Percentiles rank a stretch among this genome's conserved stretches.
phyloP scores from a whole-genome alignment of 2,113 vertebrate genomes.

The Heterotilapia buettikoferi region DNA sequence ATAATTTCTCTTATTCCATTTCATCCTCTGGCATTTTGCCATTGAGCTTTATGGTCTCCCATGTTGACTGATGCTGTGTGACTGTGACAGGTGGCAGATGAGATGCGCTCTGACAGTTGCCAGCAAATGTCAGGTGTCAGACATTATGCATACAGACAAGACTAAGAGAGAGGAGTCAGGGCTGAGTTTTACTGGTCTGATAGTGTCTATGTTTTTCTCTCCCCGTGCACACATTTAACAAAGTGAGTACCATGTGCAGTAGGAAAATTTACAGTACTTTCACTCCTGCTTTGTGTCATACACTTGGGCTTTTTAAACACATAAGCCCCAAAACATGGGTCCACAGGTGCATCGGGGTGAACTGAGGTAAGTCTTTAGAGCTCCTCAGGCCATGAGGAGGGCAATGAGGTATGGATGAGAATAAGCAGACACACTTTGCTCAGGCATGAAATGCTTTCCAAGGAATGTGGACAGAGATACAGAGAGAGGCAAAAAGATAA shows the following conservation, averaged over 20 bases:
- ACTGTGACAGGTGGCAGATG: slow-evolving; percentile 34
- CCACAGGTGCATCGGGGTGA: not conserved
- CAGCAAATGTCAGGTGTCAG: slow-evolving; percentile 59
- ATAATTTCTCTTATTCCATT: not conserved
- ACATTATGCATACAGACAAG: slow-evolving; percentile 30
- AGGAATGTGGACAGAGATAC: slow-evolving; percentile 9
- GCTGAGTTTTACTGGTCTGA: not conserved
- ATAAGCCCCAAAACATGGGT: not conserved
- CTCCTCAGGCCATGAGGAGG: not conserved
- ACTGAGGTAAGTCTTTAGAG: not conserved
- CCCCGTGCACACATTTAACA: not conserved
- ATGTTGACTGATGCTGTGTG: slow-evolving; percentile 13
- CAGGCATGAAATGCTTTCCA: slow-evolving; percentile 44
- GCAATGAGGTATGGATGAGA: slow-evolving; percentile 14
- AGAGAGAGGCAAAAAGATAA: slow-evolving; percentile 12
- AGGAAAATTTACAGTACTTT: not conserved
- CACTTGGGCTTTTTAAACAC: not conserved
- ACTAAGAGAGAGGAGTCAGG: not conserved
- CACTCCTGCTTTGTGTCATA: not conserved
- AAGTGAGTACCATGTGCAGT: not conserved
- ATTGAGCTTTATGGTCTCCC: slow-evolving; percentile 18
- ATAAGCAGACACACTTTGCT: slow-evolving; percentile 36
- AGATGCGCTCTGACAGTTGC: slow-evolving; percentile 54
- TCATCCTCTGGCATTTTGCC: slow-evolving; percentile 5
- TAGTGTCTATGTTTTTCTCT: not conserved